These are phyloP conservation scores for Ailurus styani DNA, from an alignment of 2,113 vertebrate species.

Conservation along the genomic window DNA sequence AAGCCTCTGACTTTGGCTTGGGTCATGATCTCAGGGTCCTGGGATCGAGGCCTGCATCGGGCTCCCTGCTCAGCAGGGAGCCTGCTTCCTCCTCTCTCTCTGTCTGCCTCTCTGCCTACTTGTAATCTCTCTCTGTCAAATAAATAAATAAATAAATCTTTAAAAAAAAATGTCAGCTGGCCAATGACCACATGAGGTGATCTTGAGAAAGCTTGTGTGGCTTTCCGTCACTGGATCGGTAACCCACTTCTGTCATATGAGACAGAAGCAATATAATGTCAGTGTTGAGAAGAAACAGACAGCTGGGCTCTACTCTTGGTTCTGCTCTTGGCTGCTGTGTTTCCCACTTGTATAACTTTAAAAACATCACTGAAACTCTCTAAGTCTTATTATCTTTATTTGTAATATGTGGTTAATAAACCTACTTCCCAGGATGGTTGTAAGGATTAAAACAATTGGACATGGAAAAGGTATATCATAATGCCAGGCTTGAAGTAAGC, in stretches of 20 bases:
- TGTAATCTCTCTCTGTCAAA: too few species aligned
- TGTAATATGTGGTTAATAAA: background rate
- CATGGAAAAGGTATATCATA: background rate
- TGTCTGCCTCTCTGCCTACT: too few species aligned
- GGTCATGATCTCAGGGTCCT: too few species aligned
- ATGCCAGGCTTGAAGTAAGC: background rate
- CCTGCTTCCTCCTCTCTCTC: too few species aligned
- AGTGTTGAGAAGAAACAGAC: background rate
- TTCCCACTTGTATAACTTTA: background rate
- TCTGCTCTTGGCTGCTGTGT: background rate
- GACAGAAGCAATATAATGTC: background rate
- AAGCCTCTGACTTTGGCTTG: too few species aligned
- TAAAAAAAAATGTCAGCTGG: background rate
- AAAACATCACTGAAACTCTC: background rate
- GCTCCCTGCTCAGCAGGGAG: too few species aligned
- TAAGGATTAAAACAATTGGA: constrained; percentile 22
- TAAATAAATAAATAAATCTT: too few species aligned
- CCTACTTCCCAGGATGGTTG: background rate
- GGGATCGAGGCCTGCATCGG: too few species aligned
- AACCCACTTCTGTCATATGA: background rate
- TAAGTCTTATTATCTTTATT: background rate
- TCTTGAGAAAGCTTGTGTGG: background rate
- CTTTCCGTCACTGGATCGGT: background rate
- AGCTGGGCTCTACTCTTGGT: background rate
- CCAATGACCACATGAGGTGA: background rate